phyloP scores from a whole-genome alignment of 2,797 vertebrate species.

The Spea hammondii region DNA sequence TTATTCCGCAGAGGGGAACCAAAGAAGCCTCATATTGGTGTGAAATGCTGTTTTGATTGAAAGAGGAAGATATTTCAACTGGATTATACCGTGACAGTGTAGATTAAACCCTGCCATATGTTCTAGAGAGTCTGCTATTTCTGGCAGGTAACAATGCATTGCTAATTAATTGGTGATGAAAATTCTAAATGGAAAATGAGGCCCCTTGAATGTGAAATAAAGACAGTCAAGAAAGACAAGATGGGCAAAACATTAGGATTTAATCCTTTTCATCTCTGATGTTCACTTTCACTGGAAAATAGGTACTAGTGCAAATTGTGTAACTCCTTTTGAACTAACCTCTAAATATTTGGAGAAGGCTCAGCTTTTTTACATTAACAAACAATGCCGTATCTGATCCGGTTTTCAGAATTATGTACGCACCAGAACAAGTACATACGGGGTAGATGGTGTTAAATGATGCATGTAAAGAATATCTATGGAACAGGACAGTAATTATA shows the following conservation, averaged over 20 bases:
- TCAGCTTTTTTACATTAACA: no score
- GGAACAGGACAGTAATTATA: no score
- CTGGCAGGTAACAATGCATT: slow-evolving; percentile 64
- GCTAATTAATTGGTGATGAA: slow-evolving; percentile 67
- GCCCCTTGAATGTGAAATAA: slow-evolving; percentile 65
- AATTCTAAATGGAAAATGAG: slow-evolving; percentile 65
- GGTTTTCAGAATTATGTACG: no score
- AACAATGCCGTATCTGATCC: no score
- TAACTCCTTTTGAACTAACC: slow-evolving; percentile 6
- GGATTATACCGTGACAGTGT: slow-evolving; percentile 68
- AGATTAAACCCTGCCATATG: slow-evolving; percentile 71
- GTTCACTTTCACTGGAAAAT: slow-evolving; percentile 54
- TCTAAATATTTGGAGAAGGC: no score
- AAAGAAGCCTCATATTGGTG: slow-evolving; percentile 65
- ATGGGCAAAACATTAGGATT: slow-evolving; percentile 48
- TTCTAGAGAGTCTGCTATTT: slow-evolving; percentile 59
- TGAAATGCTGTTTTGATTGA: slow-evolving; percentile 75
- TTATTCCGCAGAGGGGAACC: slow-evolving; percentile 60
- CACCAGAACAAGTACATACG: no score
- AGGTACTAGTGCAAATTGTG: slow-evolving; percentile 59
- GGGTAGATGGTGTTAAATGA: no score
- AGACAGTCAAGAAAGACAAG: slow-evolving; percentile 56
- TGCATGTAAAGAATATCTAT: no score
- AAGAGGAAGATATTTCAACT: slow-evolving; percentile 67
- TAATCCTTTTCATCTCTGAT: slow-evolving; percentile 53